phyloP scores from a whole-genome alignment of 2,113 vertebrate genomes.

The Catagonus wagneri region DNA sequence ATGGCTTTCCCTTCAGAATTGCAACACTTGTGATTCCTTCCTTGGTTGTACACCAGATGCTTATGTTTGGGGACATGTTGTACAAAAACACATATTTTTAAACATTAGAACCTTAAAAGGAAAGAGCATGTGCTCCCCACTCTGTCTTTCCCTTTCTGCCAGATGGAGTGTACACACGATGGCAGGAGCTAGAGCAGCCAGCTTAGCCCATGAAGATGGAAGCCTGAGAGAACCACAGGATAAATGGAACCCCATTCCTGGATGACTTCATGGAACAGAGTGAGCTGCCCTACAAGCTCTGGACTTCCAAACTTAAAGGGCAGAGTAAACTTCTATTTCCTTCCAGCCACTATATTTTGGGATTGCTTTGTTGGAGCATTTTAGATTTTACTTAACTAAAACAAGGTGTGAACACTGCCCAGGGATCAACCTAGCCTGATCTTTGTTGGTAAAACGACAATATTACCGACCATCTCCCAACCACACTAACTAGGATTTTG shows the following conservation, averaged over 20 bases:
- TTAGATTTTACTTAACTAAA: constrained; percentile 18
- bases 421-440: background rate
- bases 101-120: background rate
- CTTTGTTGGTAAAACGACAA: background rate
- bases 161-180: background rate
- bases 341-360: background rate
- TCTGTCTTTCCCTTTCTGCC: background rate
- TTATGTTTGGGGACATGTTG: background rate
- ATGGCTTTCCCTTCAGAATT: background rate
- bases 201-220: background rate
- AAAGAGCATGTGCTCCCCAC: background rate
- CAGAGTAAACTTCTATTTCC: background rate
- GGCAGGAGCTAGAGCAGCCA: constrained; percentile 20
- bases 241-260: background rate
- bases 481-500: background rate
- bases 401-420: background rate
- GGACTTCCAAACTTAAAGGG: background rate
- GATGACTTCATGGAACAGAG: background rate
- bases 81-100: background rate
- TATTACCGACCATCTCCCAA: background rate
- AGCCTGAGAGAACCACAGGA: background rate
- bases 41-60: background rate
- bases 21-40: background rate
- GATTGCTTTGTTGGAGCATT: background rate
- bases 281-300: background rate